phyloP scores from a whole-genome alignment of 2,888 invertebrate genomes.

The Seira ritae region DNA sequence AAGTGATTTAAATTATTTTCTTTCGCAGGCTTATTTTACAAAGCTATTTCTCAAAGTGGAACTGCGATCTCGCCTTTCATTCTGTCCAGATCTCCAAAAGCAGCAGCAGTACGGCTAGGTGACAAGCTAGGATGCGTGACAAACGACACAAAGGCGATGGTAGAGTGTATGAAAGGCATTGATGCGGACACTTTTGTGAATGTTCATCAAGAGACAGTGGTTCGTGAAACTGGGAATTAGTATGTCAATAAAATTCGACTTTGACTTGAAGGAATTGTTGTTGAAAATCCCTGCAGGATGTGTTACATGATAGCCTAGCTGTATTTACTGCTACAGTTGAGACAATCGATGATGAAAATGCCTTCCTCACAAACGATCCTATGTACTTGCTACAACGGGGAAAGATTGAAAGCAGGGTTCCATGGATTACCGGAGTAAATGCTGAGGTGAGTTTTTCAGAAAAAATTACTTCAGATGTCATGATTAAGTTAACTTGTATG shows the following conservation, averaged over 20 bases:
- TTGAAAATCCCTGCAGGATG: slow-evolving; percentile 25
- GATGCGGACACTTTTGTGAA: slow-evolving; percentile 42
- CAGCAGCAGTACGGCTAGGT: slow-evolving; percentile 58
- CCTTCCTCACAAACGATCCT: slow-evolving; percentile 60
- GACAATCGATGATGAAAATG: slow-evolving; percentile 47
- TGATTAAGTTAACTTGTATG: too few relatives aligned
- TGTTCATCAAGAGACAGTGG: slow-evolving; percentile 46
- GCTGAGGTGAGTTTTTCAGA: slow-evolving; percentile 14
- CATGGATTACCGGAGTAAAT: slow-evolving; percentile 16
- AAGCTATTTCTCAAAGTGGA: slow-evolving; percentile 66
- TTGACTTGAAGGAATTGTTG: not conserved
- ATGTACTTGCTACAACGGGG: slow-evolving; percentile 38
- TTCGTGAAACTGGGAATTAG: slow-evolving; percentile 16
- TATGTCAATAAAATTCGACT: not conserved
- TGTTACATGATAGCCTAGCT: slow-evolving; percentile 42
- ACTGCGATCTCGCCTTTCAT: slow-evolving; percentile 61
- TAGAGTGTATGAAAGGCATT: slow-evolving; percentile 60
- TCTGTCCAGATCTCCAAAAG: slow-evolving; percentile 45
- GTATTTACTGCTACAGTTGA: slow-evolving; percentile 64
- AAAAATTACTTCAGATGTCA: too few relatives aligned
- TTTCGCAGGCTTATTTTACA: slow-evolving; percentile 38
- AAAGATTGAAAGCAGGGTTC: slow-evolving; percentile 45
- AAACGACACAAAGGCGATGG: slow-evolving; percentile 52
- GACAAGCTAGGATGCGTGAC: slow-evolving; percentile 61
- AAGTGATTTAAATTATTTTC: not conserved